Conservation (phyloP, 1,140 invertebrate species). For the Brachystomella parvula region DNA sequence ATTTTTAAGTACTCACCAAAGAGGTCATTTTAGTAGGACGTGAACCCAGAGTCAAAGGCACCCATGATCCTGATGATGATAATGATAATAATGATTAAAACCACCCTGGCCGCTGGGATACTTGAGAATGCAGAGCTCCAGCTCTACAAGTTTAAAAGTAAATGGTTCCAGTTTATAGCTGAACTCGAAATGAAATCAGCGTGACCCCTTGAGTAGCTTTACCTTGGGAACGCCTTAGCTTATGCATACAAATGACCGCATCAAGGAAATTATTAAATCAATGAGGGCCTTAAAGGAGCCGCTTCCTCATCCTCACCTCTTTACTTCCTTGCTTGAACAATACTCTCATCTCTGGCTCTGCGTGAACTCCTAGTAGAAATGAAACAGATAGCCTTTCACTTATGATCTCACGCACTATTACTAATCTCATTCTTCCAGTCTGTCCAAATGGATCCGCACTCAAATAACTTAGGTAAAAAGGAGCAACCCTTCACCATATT, state of each 20-base stretch:
- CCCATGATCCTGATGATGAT: constrained; percentile 4
- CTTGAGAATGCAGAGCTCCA: too few relatives aligned
- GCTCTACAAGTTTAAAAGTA: background rate
- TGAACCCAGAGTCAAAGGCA: background rate
- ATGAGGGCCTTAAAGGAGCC: constrained; percentile 2
- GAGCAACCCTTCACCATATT: background rate
- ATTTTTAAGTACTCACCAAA: background rate
- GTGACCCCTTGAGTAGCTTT: background rate
- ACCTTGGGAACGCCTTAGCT: background rate
- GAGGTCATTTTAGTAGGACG: background rate
- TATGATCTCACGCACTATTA: background rate
- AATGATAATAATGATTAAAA: background rate
- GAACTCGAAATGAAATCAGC: background rate
- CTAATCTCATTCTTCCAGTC: background rate
- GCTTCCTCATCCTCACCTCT: too few relatives aligned
- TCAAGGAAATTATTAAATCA: constrained; percentile 14
- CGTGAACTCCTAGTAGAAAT: background rate
- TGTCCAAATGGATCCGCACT: background rate
- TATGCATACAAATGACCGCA: constrained; percentile 30
- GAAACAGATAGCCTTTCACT: constrained; percentile 4
- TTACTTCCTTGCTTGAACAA: background rate
- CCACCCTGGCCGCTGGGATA: background rate
- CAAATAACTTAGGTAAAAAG: background rate
- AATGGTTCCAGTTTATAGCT: background rate
- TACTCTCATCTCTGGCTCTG: background rate